Evolutionary conservation across 2,888 invertebrate species (phyloP).

Genomic region (Tetranychus truncatus): DNA sequence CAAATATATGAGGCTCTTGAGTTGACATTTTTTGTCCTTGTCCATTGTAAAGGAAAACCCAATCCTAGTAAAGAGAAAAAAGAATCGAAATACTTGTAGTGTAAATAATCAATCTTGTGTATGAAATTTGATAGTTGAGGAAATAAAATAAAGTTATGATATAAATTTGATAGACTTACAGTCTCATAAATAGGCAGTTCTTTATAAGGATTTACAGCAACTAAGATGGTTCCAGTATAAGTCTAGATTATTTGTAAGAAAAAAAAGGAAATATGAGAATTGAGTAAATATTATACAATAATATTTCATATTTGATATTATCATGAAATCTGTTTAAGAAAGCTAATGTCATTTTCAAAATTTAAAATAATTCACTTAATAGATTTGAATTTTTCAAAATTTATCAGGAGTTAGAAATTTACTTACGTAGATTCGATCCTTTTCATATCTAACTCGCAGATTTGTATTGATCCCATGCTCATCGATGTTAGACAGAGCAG

Average conservation of each 20-base stretch:
- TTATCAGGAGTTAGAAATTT: background rate
- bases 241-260: slow-evolving; percentile 43
- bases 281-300: background rate
- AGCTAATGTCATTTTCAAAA: background rate
- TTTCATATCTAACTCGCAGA: slow-evolving; percentile 56
- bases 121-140: background rate
- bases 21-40: slow-evolving; percentile 50
- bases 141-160: background rate
- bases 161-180: slow-evolving; percentile 34
- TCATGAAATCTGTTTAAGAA: background rate
- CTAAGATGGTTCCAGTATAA: slow-evolving; percentile 74
- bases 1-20: slow-evolving; percentile 71
- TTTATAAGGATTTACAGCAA: slow-evolving; percentile 86
- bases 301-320: background rate
- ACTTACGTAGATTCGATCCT: slow-evolving; percentile 66
- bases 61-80: slow-evolving; percentile 43
- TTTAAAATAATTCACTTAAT: background rate
- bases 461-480: slow-evolving; percentile 74
- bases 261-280: background rate
- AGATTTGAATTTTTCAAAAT: background rate
- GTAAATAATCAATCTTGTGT: background rate
- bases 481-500: slow-evolving; percentile 68
- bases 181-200: slow-evolving; percentile 67
- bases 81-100: background rate
- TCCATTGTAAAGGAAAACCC: slow-evolving; percentile 60